A percentile compares a stretch with the other conserved stretches of the same genome.
Evolutionary conservation across 2,113 vertebrate species (phyloP).

Genomic region (Aspidoscelis tigris): DNA sequence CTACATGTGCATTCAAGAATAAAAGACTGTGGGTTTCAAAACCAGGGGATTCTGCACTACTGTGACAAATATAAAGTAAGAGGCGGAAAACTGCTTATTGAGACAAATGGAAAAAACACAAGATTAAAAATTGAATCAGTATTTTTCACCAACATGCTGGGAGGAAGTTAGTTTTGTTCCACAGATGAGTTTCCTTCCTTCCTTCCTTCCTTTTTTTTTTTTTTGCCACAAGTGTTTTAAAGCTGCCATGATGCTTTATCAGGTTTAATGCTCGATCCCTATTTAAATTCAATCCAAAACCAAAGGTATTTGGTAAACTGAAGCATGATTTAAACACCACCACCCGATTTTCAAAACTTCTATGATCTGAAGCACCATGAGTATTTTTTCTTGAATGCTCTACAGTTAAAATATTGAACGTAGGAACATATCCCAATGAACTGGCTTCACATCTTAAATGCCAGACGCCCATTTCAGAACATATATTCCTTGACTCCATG

Average conservation of each 20-base stretch:
- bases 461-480: conserved; percentile 13
- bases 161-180: neutral
- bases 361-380: neutral
- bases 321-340: neutral
- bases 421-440: conserved; percentile 26
- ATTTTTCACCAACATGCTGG: neutral
- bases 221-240: neutral
- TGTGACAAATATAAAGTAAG: neutral
- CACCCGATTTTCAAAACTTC: neutral
- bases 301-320: neutral
- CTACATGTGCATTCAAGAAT: neutral
- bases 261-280: neutral
- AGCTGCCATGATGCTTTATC: neutral
- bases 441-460: conserved; percentile 2
- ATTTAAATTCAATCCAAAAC: neutral
- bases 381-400: neutral
- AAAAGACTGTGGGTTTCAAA: neutral
- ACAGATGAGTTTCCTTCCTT: too few species aligned
- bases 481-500: neutral
- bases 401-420: neutral
- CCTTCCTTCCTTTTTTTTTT: too few species aligned
- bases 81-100: neutral
- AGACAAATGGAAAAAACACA: neutral
- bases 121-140: neutral
- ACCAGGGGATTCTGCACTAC: neutral